Conservation (phyloP, 1,140 invertebrate genomes). For the Nephila pilipes region DNA sequence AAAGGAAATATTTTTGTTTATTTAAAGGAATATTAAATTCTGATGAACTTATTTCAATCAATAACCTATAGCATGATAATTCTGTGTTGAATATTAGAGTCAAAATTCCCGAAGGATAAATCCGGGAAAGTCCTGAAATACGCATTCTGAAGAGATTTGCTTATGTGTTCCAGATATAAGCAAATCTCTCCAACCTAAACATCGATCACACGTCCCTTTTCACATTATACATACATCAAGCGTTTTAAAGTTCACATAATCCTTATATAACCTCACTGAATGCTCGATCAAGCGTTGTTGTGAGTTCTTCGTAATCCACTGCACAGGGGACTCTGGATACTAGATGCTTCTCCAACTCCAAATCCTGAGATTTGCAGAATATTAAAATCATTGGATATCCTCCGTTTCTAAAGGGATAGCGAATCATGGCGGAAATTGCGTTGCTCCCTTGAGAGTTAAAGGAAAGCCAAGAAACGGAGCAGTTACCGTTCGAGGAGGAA, state of each 20-base stretch:
- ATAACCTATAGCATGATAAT: no score
- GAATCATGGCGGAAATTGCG: conserved; percentile 47
- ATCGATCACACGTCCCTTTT: no score
- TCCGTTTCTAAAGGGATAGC: background rate
- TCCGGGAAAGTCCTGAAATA: no score
- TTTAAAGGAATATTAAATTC: no score
- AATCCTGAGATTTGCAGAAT: conserved; percentile 54
- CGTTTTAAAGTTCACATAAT: background rate
- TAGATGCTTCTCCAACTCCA: conserved; percentile 5
- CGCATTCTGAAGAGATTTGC: no score
- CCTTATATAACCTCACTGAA: background rate
- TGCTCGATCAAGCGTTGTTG: conserved; percentile 24
- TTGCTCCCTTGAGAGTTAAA: background rate
- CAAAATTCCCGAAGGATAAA: no score
- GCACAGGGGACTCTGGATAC: background rate
- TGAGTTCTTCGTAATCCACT: background rate
- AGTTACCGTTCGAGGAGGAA: background rate
- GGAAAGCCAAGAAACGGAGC: background rate
- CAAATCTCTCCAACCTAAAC: no score
- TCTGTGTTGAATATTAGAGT: no score
- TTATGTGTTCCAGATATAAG: no score
- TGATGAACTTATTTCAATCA: no score
- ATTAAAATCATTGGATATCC: conserved; percentile 40
- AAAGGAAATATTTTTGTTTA: no score
- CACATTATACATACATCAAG: background rate